These are phyloP conservation scores for Paralichthys olivaceus DNA, from an alignment of 2,113 vertebrate genomes.

Conservation along the genomic window DNA sequence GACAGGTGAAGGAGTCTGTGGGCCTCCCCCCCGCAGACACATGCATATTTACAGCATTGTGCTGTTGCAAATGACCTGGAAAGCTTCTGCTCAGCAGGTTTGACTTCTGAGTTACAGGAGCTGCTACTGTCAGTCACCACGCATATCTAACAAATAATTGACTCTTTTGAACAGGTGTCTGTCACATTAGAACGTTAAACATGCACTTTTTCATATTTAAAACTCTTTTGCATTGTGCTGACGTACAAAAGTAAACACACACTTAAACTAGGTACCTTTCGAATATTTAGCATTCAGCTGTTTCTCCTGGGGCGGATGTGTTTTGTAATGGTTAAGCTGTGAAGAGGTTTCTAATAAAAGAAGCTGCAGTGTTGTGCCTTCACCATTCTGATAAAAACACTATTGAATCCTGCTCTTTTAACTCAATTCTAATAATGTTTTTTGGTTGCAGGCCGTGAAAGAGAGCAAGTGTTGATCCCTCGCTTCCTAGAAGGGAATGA, in stretches of 20 bases:
- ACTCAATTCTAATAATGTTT: not conserved
- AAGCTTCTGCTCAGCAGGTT: conserved; percentile 26
- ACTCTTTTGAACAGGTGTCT: too few species aligned
- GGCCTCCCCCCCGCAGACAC: conserved; percentile 2
- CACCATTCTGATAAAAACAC: not conserved
- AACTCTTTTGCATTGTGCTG: not conserved
- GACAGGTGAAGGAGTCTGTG: conserved; percentile 22
- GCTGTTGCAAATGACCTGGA: conserved; percentile 11
- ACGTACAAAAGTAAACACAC: not conserved
- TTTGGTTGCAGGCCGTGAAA: not conserved
- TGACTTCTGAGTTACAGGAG: not conserved
- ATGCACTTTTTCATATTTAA: not conserved
- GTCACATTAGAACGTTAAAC: not conserved
- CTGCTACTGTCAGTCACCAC: conserved; percentile 21
- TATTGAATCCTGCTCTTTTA: not conserved
- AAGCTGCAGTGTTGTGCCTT: not conserved
- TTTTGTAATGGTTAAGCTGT: not conserved
- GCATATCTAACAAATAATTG: not conserved
- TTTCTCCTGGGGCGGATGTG: conserved; percentile 1
- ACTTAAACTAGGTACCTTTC: not conserved
- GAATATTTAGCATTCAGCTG: conserved; percentile 16
- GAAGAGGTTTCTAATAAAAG: not conserved
- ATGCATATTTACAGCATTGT: not conserved
- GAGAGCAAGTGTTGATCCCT: not conserved
- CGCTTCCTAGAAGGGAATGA: not conserved